Conservation (phyloP, 2,113 vertebrate genomes). For the Oplegnathus fasciatus region DNA sequence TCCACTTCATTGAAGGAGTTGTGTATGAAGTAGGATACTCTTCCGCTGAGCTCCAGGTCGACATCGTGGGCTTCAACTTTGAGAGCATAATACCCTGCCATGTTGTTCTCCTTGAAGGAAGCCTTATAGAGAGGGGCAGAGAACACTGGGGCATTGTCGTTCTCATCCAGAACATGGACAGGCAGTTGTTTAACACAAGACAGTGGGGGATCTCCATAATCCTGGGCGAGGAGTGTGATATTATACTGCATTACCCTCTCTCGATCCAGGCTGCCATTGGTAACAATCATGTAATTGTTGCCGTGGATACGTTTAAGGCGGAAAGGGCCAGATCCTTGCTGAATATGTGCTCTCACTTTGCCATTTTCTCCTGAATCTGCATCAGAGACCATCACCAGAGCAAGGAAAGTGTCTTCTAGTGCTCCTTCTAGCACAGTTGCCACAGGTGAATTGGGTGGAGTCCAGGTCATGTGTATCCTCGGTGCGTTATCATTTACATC, state of each 20-base stretch:
- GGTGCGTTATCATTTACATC: conserved; percentile 93
- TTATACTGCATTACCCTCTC: conserved; percentile 89
- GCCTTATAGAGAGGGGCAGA: conserved; percentile 82
- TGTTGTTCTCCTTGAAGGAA: conserved; percentile 88
- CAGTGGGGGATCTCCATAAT: conserved; percentile 87
- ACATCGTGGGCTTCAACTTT: conserved; percentile 87
- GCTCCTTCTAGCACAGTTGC: conserved; percentile 88
- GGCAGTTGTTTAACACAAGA: conserved; percentile 83
- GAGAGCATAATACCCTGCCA: conserved; percentile 81
- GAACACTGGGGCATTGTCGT: conserved; percentile 92
- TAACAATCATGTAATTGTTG: conserved; percentile 91
- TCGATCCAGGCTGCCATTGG: conserved; percentile 88
- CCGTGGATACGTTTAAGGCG: conserved; percentile 87
- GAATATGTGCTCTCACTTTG: conserved; percentile 85
- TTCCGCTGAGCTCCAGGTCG: conserved; percentile 88
- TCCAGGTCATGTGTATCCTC: conserved; percentile 89
- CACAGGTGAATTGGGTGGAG: conserved; percentile 70
- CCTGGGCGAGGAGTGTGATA: conserved; percentile 87
- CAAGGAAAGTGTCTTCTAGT: conserved; percentile 89
- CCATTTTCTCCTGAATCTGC: conserved; percentile 91
- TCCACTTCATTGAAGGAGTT: conserved; percentile 74
- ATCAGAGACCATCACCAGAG: conserved; percentile 89
- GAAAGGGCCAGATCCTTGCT: conserved; percentile 87
- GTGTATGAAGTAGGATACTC: conserved; percentile 88
- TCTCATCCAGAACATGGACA: conserved; percentile 90